These are phyloP conservation scores for Okapia johnstoni DNA, from an alignment of 2,113 vertebrate genomes.

Conservation along the genomic window DNA sequence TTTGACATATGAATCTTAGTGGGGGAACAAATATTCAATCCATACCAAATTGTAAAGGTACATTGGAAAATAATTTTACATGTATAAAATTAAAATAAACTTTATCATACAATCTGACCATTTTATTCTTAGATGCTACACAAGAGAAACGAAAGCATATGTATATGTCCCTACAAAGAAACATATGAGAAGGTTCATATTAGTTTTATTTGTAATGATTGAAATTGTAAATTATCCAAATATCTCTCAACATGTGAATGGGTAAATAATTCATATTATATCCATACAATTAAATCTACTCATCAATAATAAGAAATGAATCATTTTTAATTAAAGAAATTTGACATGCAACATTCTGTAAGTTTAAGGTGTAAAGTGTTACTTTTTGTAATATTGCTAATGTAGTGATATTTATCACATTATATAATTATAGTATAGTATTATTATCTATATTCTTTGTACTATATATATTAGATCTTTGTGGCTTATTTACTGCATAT, in stretches of 20 bases:
- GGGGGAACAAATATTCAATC: no score
- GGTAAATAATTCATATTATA: neutral
- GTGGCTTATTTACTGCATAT: neutral
- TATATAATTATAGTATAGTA: neutral
- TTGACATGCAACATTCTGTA: neutral
- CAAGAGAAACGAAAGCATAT: neutral
- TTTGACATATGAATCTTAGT: no score
- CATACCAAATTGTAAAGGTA: no score
- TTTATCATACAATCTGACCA: neutral
- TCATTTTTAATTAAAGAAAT: neutral
- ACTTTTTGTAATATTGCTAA: neutral
- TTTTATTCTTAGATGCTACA: neutral
- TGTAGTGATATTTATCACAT: neutral
- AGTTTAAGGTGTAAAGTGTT: neutral
- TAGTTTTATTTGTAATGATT: neutral
- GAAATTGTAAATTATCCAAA: neutral
- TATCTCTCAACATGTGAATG: neutral
- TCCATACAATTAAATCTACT: neutral
- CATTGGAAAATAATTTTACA: neutral
- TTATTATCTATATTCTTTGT: neutral
- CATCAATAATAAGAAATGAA: neutral
- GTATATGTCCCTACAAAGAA: neutral
- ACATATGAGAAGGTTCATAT: neutral
- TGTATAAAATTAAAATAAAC: neutral
- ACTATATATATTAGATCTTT: neutral